phyloP scores from a whole-genome alignment of 2,797 vertebrate genomes.

The Thamnophis elegans region DNA sequence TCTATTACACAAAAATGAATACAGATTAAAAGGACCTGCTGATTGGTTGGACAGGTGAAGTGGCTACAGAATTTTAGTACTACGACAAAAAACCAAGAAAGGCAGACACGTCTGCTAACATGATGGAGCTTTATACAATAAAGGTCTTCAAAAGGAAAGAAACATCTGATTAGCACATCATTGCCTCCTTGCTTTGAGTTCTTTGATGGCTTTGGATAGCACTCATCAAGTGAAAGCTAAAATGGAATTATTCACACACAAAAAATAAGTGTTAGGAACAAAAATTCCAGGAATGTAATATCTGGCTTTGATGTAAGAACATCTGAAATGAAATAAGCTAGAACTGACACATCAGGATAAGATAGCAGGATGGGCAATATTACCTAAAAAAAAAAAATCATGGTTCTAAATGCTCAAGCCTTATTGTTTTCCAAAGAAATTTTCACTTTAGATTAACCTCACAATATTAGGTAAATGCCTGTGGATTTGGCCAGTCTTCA shows the following conservation, averaged over 20 bases:
- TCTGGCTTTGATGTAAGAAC: slow-evolving; percentile 61
- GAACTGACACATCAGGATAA: slow-evolving; percentile 35
- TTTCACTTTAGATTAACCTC: not conserved
- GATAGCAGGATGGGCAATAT: slow-evolving; percentile 35
- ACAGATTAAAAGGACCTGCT: not conserved
- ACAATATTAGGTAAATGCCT: not conserved
- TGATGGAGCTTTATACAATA: slow-evolving; percentile 27
- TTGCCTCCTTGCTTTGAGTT: slow-evolving; percentile 60
- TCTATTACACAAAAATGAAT: not conserved
- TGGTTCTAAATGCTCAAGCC: slow-evolving; percentile 43
- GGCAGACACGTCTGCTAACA: slow-evolving; percentile 23
- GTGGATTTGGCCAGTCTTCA: not conserved
- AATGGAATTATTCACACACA: slow-evolving; percentile 70
- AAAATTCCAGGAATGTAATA: slow-evolving; percentile 59
- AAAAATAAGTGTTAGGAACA: slow-evolving; percentile 54
- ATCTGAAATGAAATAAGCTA: slow-evolving; percentile 47
- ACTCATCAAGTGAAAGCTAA: slow-evolving; percentile 59
- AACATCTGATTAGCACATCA: slow-evolving; percentile 67
- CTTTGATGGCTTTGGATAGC: slow-evolving; percentile 61
- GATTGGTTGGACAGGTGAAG: not conserved
- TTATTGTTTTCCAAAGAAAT: not conserved
- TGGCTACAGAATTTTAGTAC: slow-evolving; percentile 12
- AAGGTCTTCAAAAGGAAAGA: slow-evolving; percentile 65
- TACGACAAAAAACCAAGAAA: not conserved
- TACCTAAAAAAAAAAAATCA: slow-evolving; percentile 57